Conservation (phyloP, 2,888 invertebrate species). For the Catocala nupta region DNA sequence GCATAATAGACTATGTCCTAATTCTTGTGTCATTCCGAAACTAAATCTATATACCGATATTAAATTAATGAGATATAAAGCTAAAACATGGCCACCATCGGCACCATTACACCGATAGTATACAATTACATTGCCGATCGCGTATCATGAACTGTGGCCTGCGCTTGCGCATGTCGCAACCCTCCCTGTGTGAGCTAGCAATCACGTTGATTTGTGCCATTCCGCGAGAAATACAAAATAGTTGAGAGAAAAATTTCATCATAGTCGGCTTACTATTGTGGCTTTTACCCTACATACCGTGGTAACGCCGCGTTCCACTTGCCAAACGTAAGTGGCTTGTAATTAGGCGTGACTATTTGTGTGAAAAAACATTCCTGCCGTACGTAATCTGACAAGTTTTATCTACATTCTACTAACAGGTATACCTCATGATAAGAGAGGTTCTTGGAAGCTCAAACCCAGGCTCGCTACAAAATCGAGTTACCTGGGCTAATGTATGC, state of each 20-base stretch:
- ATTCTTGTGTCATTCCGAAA: too few species aligned
- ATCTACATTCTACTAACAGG: too few species aligned
- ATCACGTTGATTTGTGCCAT: slow-evolving; percentile 54
- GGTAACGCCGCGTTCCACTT: slow-evolving; percentile 26
- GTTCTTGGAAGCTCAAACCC: too few species aligned
- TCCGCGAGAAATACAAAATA: slow-evolving; percentile 53
- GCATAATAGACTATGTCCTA: too few species aligned
- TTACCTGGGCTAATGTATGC: too few species aligned
- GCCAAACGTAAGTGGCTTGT: slow-evolving; percentile 18
- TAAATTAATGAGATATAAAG: neutral
- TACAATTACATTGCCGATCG: slow-evolving; percentile 14
- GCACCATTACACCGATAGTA: slow-evolving; percentile 6
- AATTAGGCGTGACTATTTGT: slow-evolving; percentile 26
- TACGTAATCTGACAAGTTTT: neutral
- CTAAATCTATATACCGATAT: neutral
- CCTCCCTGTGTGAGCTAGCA: slow-evolving; percentile 45
- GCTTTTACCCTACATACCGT: slow-evolving; percentile 44
- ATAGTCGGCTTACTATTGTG: slow-evolving; percentile 38
- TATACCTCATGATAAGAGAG: too few species aligned
- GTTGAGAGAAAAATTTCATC: slow-evolving; percentile 55
- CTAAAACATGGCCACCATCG: neutral
- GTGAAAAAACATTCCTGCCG: slow-evolving; percentile 20
- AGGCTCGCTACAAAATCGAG: too few species aligned
- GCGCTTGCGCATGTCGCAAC: slow-evolving; percentile 53
- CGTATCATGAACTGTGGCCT: slow-evolving; percentile 51